Percentiles rank a stretch among this genome's conserved stretches.
Evolutionary conservation across 2,888 invertebrate species (phyloP).

Genomic region (Spodoptera exigua): DNA sequence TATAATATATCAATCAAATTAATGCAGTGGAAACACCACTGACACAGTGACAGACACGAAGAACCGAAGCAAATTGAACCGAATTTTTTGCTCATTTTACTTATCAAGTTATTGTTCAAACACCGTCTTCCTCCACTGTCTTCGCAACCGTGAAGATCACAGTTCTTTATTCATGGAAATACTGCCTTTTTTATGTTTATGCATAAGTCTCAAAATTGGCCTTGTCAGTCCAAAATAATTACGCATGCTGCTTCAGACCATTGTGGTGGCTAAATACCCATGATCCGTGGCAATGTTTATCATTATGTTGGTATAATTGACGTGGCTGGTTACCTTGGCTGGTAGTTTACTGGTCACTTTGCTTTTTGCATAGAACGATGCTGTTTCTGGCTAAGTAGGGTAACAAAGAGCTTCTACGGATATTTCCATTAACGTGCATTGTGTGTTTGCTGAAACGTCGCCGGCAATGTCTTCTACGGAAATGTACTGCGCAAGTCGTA

Average conservation of each 20-base stretch:
- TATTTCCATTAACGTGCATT: slow-evolving; percentile 39
- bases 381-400: slow-evolving; percentile 50
- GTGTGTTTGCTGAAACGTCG: slow-evolving; percentile 24
- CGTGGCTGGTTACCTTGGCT: slow-evolving; percentile 75
- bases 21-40: slow-evolving; percentile 49
- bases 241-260: slow-evolving; percentile 63
- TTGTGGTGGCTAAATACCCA: slow-evolving; percentile 75
- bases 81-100: slow-evolving; percentile 32
- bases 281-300: slow-evolving; percentile 81
- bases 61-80: slow-evolving; percentile 39
- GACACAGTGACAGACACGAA: slow-evolving; percentile 37
- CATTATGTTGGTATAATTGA: slow-evolving; percentile 73
- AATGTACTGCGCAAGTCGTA: slow-evolving; percentile 68
- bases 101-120: slow-evolving; percentile 36
- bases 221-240: slow-evolving; percentile 75
- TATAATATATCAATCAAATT: slow-evolving; percentile 31
- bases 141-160: slow-evolving; percentile 60
- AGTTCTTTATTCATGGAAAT: slow-evolving; percentile 57
- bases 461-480: slow-evolving; percentile 60
- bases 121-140: slow-evolving; percentile 42
- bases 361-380: slow-evolving; percentile 60
- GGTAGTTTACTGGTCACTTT: slow-evolving; percentile 64
- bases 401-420: slow-evolving; percentile 63
- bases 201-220: slow-evolving; percentile 63
- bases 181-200: slow-evolving; percentile 52